These are phyloP conservation scores for Melanostoma scalare DNA, from an alignment of 2,888 invertebrate species.

Conservation along the genomic window DNA sequence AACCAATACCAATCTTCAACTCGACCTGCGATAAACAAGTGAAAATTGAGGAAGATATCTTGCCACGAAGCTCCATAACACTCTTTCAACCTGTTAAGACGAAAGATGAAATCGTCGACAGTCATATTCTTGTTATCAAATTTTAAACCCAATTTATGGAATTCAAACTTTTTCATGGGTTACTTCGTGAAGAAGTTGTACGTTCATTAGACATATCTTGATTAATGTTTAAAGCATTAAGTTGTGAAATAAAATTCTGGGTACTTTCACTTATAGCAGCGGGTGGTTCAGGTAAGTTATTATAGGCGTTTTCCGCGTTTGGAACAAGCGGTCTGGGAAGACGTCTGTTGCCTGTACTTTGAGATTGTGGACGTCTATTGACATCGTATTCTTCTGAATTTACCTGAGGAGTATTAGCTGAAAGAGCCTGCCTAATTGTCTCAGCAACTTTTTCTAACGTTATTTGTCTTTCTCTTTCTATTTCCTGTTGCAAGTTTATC, in stretches of 20 bases:
- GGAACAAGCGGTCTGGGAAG: background rate
- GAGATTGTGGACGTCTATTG: background rate
- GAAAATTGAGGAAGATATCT: constrained; percentile 2
- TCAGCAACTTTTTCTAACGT: background rate
- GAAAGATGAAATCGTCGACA: background rate
- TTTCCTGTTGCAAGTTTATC: background rate
- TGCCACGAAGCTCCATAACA: background rate
- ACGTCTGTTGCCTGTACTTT: background rate
- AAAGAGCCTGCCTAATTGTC: background rate
- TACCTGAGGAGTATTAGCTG: background rate
- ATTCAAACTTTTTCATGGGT: constrained; percentile 1
- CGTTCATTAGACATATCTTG: background rate
- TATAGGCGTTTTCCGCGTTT: background rate
- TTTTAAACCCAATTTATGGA: background rate
- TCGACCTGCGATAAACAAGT: background rate
- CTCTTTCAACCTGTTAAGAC: background rate
- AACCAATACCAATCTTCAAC: background rate
- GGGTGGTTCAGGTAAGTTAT: background rate
- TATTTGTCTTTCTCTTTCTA: constrained; percentile 4
- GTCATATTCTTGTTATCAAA: background rate
- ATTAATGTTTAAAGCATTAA: background rate
- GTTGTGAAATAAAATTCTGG: background rate
- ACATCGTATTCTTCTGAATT: background rate
- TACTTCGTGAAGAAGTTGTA: background rate
- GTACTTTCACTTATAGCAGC: no score